These are phyloP conservation scores for Atractosteus spatula DNA, from an alignment of 2,113 vertebrate species.

Conservation along the genomic window DNA sequence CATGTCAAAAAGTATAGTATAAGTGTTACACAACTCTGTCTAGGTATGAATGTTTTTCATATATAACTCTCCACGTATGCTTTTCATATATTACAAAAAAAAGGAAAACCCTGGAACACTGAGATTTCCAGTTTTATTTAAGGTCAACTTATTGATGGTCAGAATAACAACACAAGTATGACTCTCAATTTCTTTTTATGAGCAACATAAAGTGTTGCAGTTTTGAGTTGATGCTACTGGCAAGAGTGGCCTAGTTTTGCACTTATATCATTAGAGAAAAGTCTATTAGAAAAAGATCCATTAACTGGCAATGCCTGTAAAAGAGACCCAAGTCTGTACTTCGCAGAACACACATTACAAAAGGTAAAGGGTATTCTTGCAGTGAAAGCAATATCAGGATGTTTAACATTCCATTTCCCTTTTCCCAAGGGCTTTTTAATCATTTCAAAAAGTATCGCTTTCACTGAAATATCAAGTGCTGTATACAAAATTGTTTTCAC, in stretches of 20 bases:
- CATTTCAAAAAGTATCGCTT: too few species aligned
- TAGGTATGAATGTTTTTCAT: too few species aligned
- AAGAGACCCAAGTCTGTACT: background rate
- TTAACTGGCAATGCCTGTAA: constrained; percentile 19
- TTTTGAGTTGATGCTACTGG: constrained; percentile 18
- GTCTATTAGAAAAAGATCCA: constrained; percentile 3
- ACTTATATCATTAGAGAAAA: background rate
- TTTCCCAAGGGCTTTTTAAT: background rate
- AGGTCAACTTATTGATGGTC: background rate
- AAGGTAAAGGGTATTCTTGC: constrained; percentile 16
- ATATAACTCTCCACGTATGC: too few species aligned
- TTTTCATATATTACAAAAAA: too few species aligned
- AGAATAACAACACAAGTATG: background rate
- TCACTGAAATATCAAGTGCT: too few species aligned
- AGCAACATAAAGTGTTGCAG: constrained; percentile 2
- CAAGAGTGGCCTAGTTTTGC: constrained; percentile 19
- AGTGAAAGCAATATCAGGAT: constrained; percentile 19
- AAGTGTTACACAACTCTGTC: too few species aligned
- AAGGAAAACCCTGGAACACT: too few species aligned
- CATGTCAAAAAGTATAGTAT: too few species aligned
- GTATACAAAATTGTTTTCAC: too few species aligned
- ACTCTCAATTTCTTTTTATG: constrained; percentile 9
- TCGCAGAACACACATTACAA: constrained; percentile 11
- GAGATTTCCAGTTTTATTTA: too few species aligned
- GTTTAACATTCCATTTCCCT: constrained; percentile 14